phyloP scores from a whole-genome alignment of 2,888 invertebrate species.

The Hyppa rectilinea region DNA sequence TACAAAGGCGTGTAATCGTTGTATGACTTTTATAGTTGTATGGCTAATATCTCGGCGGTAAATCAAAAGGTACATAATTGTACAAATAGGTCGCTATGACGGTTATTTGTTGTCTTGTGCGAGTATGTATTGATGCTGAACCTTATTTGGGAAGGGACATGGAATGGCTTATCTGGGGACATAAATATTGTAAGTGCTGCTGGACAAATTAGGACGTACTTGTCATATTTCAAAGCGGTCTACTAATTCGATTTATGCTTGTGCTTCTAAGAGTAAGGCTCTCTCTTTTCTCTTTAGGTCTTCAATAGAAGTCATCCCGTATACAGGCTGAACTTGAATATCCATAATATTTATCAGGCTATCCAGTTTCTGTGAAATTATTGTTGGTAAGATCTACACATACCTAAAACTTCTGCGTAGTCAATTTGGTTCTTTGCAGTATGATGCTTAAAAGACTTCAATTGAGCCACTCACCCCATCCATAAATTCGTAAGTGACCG shows the following conservation, averaged over 20 bases:
- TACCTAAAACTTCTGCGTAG: not conserved
- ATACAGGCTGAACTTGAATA: not conserved
- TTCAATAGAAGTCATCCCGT: slow-evolving; percentile 11
- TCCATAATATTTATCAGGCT: too few relatives aligned
- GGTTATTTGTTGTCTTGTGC: slow-evolving; percentile 59
- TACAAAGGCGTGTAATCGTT: slow-evolving; percentile 84
- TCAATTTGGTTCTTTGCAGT: not conserved
- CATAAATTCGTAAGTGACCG: not conserved
- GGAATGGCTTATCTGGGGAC: slow-evolving; percentile 44
- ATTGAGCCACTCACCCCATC: too few relatives aligned
- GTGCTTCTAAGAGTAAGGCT: not conserved
- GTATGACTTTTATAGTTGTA: slow-evolving; percentile 80
- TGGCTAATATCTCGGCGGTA: slow-evolving; percentile 76
- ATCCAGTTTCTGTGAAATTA: too few relatives aligned
- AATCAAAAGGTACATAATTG: slow-evolving; percentile 79
- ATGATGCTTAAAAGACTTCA: not conserved
- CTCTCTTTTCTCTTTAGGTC: slow-evolving; percentile 6
- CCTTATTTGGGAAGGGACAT: slow-evolving; percentile 63
- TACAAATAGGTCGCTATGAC: slow-evolving; percentile 76
- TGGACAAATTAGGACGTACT: slow-evolving; percentile 47
- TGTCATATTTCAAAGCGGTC: slow-evolving; percentile 38
- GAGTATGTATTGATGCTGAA: slow-evolving; percentile 58
- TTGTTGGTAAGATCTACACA: too few relatives aligned
- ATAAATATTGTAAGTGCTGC: slow-evolving; percentile 43
- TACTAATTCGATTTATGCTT: slow-evolving; percentile 37